Evolutionary conservation across 2,888 invertebrate species (phyloP).

Genomic region (Clanis bilineata): DNA sequence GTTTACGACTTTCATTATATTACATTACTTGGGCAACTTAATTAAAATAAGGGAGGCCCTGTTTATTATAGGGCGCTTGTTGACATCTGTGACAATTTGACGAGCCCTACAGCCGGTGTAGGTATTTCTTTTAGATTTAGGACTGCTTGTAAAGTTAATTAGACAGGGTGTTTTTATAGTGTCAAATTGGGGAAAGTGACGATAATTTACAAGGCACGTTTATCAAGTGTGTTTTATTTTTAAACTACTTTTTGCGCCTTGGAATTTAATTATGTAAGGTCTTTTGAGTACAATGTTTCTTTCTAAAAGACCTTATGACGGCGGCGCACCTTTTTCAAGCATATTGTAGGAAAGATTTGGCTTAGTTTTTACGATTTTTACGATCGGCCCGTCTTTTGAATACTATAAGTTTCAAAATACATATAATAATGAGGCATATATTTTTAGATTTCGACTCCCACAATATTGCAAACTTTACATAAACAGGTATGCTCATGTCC

Average conservation of each 20-base stretch:
- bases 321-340: no score
- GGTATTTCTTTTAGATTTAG: conserved; percentile 11
- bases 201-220: not conserved
- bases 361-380: no score
- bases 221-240: not conserved
- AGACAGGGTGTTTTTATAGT: not conserved
- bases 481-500: no score
- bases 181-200: not conserved
- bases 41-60: conserved; percentile 51
- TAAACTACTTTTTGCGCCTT: not conserved
- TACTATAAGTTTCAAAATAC: no score
- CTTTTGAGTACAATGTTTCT: not conserved
- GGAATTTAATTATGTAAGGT: not conserved
- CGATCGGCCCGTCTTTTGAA: no score
- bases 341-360: no score
- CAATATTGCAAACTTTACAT: no score
- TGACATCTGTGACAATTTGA: conserved; percentile 44
- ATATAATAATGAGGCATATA: no score
- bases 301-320: no score
- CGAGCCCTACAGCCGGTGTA: not conserved
- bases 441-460: no score
- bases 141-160: conserved; percentile 6
- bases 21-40: conserved; percentile 46
- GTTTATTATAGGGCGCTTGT: conserved; percentile 42
- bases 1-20: conserved; percentile 50